Evolutionary conservation across 2,888 invertebrate species (phyloP).

Genomic region (Eumerus sabulonum): DNA sequence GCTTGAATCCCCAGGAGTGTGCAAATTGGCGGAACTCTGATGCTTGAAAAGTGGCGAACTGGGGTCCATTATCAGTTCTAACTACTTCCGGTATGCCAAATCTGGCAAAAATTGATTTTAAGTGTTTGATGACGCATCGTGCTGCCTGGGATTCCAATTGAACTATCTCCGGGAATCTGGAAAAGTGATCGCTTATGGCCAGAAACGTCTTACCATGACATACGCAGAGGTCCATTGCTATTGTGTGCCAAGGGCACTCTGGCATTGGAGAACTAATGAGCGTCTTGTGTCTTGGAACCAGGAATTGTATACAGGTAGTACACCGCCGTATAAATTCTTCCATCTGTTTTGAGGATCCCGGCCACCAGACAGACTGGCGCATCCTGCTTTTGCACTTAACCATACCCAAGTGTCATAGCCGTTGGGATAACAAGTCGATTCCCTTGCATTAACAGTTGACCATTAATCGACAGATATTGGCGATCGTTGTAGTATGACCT

Average conservation of each 20-base stretch:
- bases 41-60: neutral
- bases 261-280: neutral
- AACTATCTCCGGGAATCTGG: neutral
- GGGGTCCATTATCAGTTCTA: neutral
- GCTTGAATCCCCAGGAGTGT: conserved; percentile 7
- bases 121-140: neutral
- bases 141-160: neutral
- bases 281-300: neutral
- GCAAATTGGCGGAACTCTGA: neutral
- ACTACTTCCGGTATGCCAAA: conserved; percentile 4
- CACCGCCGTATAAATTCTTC: neutral
- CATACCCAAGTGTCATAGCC: neutral
- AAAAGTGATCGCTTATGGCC: neutral
- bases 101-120: neutral
- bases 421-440: neutral
- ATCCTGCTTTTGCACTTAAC: conserved; percentile 4
- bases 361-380: neutral
- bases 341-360: neutral
- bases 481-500: neutral
- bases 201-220: neutral
- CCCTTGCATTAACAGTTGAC: neutral
- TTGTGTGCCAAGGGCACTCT: neutral
- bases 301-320: neutral
- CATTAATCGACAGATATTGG: neutral
- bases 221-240: neutral